phyloP scores from a whole-genome alignment of 2,888 invertebrate genomes.

The Calameuta idolon region DNA sequence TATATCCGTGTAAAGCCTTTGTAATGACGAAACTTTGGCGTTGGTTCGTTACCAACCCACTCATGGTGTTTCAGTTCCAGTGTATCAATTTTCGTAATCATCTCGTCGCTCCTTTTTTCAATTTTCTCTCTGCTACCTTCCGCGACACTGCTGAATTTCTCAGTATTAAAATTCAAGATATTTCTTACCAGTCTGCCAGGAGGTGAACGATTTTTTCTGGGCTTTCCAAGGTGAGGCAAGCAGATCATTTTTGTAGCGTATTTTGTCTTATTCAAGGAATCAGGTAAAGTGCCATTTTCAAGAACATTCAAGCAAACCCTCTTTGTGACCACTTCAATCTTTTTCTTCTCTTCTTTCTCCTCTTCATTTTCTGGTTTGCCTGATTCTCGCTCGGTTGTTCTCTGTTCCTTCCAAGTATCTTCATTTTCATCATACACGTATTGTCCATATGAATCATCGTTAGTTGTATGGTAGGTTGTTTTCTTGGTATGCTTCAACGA shows the following conservation, averaged over 20 bases:
- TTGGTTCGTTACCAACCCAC: slow-evolving; percentile 33
- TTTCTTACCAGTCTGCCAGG: slow-evolving; percentile 27
- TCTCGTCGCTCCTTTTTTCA: background rate
- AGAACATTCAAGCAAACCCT: slow-evolving; percentile 40
- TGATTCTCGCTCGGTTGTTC: slow-evolving; percentile 5
- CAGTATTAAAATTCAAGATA: slow-evolving; percentile 32
- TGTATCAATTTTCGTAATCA: slow-evolving; percentile 28
- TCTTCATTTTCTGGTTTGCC: background rate
- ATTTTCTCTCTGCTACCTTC: background rate
- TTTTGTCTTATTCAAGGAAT: slow-evolving; percentile 17
- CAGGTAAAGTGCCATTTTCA: slow-evolving; percentile 17
- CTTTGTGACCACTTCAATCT: slow-evolving; percentile 26
- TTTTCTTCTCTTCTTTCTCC: background rate
- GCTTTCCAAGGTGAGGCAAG: slow-evolving; percentile 22
- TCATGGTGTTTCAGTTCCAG: slow-evolving; percentile 33
- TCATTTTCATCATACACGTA: slow-evolving; percentile 34
- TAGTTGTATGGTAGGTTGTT: slow-evolving; percentile 3
- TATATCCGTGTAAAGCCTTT: slow-evolving; percentile 28
- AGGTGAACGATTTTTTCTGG: background rate
- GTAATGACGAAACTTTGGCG: slow-evolving; percentile 23
- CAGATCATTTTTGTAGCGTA: slow-evolving; percentile 29
- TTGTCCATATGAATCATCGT: slow-evolving; percentile 8
- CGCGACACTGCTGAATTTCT: background rate
- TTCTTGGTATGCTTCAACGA: too few relatives aligned
- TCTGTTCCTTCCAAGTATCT: slow-evolving; percentile 36